Evolutionary conservation across 1,140 invertebrate genomes (phyloP), one percentile per base, ranked within the genome.

Genomic region (Drosophila melanica): DNA sequence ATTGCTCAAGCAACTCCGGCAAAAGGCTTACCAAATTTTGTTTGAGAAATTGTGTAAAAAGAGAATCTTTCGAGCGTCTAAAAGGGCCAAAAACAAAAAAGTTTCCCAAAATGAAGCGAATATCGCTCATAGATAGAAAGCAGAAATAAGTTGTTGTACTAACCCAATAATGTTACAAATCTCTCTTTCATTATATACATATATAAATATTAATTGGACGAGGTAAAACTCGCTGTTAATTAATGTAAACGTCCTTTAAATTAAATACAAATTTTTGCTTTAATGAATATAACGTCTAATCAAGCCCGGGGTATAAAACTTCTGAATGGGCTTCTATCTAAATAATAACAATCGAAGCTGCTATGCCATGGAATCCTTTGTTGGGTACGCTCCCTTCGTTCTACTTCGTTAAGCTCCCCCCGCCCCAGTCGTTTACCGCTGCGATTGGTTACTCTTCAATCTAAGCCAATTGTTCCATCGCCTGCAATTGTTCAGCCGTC

Each of bases 391-490:
- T 42, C 12, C 41, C 45, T 27, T 58, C 63, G 45, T 59, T 59
- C 27, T 39, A 53, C 55, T 33, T 54, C 39, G 30, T 16, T 63
- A 4, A 18, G 35, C 30, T 12, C 27, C 30, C 8, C 18, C 5
- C 35, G 5, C 33, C 11, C 10, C 23, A 44, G 8, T 23, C 12
- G 11, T 27, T 27, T 27, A 27, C 27, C 27, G 6, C 27, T 27
- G 27, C 27, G 11, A 62, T 63, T 57, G 58, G 66, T 50, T 74
- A 55, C 50, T 60, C 66, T 69, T 69, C 67, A 75, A 75, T 75
- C 67, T 63, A 70, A 75, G 58, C 57, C 72, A 70, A 75, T 75
- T 75, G 72, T 75, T 75, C 54, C 30, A 63, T 69, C 10, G 66
- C 66, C 39, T 50, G 65, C 57, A 58, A 69, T 74, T 69, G 71